A percentile compares a stretch with the other conserved stretches of the same genome.
These are phyloP conservation scores for Cryptophagus acutangulus DNA, from an alignment of 2,888 invertebrate genomes.

Conservation along the genomic window DNA sequence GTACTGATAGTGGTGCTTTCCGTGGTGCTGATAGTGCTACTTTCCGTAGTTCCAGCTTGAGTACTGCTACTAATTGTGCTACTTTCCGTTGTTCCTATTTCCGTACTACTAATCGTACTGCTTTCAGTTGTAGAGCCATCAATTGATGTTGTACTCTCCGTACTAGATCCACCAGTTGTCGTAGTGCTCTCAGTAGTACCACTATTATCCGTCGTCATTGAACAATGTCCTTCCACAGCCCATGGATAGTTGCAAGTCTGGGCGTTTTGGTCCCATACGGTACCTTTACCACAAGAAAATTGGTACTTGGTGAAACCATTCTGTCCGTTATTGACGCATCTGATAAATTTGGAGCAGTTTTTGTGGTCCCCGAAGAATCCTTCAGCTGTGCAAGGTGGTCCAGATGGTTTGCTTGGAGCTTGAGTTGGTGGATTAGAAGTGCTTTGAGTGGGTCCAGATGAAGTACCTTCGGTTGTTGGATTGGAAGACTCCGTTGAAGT, in stretches of 20 bases:
- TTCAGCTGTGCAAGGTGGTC: conserved; percentile 53
- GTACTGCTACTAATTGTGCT: conserved; percentile 18
- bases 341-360: conserved; percentile 71
- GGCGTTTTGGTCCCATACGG: conserved; percentile 68
- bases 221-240: conserved; percentile 48
- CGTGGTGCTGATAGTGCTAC: conserved; percentile 18
- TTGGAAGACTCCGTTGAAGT: too few relatives aligned
- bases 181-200: conserved; percentile 13
- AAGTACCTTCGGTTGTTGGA: not conserved
- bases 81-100: conserved; percentile 16
- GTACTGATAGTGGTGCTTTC: conserved; percentile 6
- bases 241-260: conserved; percentile 69
- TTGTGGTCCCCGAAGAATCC: conserved; percentile 66
- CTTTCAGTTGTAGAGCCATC: conserved; percentile 14
- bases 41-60: conserved; percentile 24
- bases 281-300: conserved; percentile 69
- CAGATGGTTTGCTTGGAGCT: conserved; percentile 7
- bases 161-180: conserved; percentile 14
- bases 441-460: not conserved
- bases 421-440: conserved; percentile 13
- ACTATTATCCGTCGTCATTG: conserved; percentile 20
- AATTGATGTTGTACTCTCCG: conserved; percentile 3
- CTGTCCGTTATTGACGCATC: conserved; percentile 63
- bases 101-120: conserved; percentile 7
- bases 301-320: conserved; percentile 61